Evolutionary conservation across 2,113 vertebrate genomes (phyloP).

Genomic region (Trichechus manatus): DNA sequence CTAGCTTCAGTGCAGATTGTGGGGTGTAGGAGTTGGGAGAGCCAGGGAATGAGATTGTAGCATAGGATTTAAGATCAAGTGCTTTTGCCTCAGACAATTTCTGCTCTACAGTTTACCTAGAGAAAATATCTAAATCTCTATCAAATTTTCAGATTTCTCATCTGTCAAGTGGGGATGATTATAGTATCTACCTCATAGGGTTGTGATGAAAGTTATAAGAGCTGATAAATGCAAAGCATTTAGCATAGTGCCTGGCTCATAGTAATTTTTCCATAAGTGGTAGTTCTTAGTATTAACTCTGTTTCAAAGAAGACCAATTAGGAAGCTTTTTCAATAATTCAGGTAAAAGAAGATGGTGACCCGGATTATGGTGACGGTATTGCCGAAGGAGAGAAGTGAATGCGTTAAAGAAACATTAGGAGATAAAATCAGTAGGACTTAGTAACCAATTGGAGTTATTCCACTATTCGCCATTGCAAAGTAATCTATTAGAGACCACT

Average conservation of each 20-base stretch:
- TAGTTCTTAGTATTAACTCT: neutral
- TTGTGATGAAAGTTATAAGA: neutral
- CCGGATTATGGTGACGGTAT: neutral
- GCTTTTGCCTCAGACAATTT: neutral
- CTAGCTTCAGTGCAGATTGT: neutral
- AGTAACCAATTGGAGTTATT: neutral
- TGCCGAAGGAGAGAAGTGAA: neutral
- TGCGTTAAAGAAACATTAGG: neutral
- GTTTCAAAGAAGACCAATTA: neutral
- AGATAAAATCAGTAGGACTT: conserved; percentile 4
- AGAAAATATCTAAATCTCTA: neutral
- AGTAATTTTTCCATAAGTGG: neutral
- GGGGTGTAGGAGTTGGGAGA: neutral
- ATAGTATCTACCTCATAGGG: neutral
- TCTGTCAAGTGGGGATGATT: neutral
- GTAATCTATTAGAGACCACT: neutral
- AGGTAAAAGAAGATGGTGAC: neutral
- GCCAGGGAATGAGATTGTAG: neutral
- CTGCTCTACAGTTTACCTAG: neutral
- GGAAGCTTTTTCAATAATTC: neutral
- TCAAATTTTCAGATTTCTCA: neutral
- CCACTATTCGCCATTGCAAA: neutral
- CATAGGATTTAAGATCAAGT: neutral
- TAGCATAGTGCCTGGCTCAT: neutral
- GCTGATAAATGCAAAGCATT: neutral